Base-by-base conservation (phyloP, 2,888 invertebrate genomes). In the Patella ulyssiponensis region DNA sequence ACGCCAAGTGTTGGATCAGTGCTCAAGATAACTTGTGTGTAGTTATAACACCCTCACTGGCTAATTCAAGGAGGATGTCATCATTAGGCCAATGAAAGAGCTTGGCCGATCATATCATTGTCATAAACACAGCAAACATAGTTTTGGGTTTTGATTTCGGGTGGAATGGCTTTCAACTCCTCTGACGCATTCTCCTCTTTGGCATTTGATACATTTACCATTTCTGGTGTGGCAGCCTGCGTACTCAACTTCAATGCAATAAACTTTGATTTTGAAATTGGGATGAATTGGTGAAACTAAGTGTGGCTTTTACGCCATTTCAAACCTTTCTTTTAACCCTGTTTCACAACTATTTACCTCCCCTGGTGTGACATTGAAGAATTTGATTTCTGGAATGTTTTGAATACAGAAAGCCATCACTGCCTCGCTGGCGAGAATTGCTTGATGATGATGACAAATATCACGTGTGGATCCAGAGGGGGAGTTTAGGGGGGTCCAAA, bases 101-200 rank as follows among this genome's bases (percentile, higher is more conserved):
- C n/a, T n/a, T n/a, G n/a, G n/a, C n/a, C n/a, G n/a, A n/a, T n/a
- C 12, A 33, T 3, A 20, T 53, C 17, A 53, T 73, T 27, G 23
- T 73, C 73, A 54, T 73, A 73, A 0, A 73, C 17, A 53, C 20
- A 53, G 53, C 73, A 73, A 15, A 73, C 73, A 53, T 53, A 73
- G 54, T 44, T n/a, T 20, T 73, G 72, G 14, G 33, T 1, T 72
- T 72, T 27, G 14, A 51, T 27, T 72, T n/a, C n/a, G 3, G 33
- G 33, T 15, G 11, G 20, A 12, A 44, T 52, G 27, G 14, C 2
- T 72, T 27, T 5, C 20, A 14, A 12, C 53, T 44, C 20, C 11
- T 20, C 20, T 17, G 33, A 12, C 3, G 14, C 2, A 5, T 56
- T 5, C 56, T 56, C 56, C 14, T 56, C 56, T 2, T 1, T 3